Base-by-base conservation (phyloP, 1,140 invertebrate genomes). In the Bombus difficillimus region DNA sequence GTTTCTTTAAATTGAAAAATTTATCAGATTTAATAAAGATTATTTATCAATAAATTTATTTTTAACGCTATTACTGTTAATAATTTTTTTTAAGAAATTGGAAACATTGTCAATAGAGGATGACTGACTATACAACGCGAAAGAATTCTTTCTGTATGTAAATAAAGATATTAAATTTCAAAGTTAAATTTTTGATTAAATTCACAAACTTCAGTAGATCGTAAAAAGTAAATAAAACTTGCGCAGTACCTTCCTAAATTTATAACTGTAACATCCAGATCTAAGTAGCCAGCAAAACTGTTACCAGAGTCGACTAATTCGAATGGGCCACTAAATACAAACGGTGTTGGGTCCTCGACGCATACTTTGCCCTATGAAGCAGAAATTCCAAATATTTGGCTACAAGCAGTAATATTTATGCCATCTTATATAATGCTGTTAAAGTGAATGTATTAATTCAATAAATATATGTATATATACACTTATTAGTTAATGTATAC, bases 271-370 rank as follows among this genome's bases (percentile, higher is more conserved):
- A 90, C 53, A 0, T 66, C 74, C 6, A 84, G 41, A 25, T 43
- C 74, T 18, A 89, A 5, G 10, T 76, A 22, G 1, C 90, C 90
- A 1, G 89, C 83, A 25, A 79, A 79, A 79, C 77, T 90, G 5
- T 64, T 34, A 1, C 90, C 89, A 66, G 82, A 34, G 78, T 91
- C 90, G 0, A 83, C 25, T 6, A 91, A 64, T 25, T 87, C 77
- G 18, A 89, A 87, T 1, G 79, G 72, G 25, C 89, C 89, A 37
- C 57, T 72, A 8, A 90, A 89, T 62, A 41, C 68, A 32, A 88
- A 82, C 32, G 86, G 73, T 0, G 18, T 32, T 13, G 78, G 59
- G 0, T 53, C 15, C 1, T 81, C 3, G 1, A 81, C 32, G 13
- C 0, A 1, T 2, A 41, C 1, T 3, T 59, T 41, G 2, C 59